Base-by-base conservation (phyloP, 2,113 vertebrate species). In the Siniperca knerii region DNA sequence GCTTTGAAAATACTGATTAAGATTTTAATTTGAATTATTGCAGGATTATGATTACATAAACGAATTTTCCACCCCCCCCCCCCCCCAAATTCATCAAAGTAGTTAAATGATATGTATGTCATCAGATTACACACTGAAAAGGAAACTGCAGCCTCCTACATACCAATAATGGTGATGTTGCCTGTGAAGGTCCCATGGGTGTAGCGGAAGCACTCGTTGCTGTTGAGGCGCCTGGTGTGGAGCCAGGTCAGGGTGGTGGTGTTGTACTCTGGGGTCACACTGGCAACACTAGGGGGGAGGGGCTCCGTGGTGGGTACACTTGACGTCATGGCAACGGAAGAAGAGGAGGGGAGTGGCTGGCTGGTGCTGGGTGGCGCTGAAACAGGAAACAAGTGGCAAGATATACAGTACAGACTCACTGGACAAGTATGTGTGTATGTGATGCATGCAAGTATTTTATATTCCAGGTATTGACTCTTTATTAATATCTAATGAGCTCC, bases 101-200 rank as follows among this genome's bases (percentile, higher is more conserved):
- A 11, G 5, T 11, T 12, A 52, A 33, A 35, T 35, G 2, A 52
- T 2, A 40, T 11, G 18, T 5, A 33, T 48, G 44, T 37, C 20
- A 20, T 67, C 23, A 40, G 13, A 21, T 55, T 58, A 12, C 9
- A 23, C 23, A 79, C 7, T 25, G 20, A 60, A 40, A 58, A 35
- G 1, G 9, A 40, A 21, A 58, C 3, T 1, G 20, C 23, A 13
- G 12, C 29, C 23, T 33, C 7, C 64, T 62, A 77, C 92, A 9
- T 92, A 99, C 98, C 98, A 67, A 97, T 90, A 0, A 99, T 89
- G 67, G 83, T 95, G 86, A 99, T 92, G 62, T 89, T 91, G 1
- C 82, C 90, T 18, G 21, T 79, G 16, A 97, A 97, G 84, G 92
- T 94, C 6, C 98, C 98, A 0, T 97, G 94, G 95, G 95, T 94